Percentiles rank a stretch among this genome's conserved stretches.
Evolutionary conservation across 2,888 invertebrate species (phyloP).

Genomic region (Hypena proboscidalis): DNA sequence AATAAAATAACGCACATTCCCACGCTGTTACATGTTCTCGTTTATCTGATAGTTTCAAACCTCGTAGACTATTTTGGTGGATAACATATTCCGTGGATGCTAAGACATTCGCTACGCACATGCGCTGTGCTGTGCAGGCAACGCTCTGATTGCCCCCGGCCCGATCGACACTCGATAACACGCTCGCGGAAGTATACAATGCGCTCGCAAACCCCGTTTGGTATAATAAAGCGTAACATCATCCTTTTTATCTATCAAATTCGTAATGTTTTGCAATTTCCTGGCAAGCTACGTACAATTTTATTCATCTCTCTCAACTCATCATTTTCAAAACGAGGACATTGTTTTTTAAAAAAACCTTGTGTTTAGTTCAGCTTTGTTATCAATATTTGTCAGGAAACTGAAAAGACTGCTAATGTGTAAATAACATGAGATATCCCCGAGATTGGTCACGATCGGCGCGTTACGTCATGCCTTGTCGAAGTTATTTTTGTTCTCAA

Average conservation of each 20-base stretch:
- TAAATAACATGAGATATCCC: slow-evolving; percentile 49
- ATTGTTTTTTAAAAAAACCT: slow-evolving; percentile 26
- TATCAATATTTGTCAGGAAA: slow-evolving; percentile 52
- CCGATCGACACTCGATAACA: slow-evolving; percentile 52
- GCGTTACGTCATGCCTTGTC: slow-evolving; percentile 63
- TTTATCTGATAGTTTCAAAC: slow-evolving; percentile 21
- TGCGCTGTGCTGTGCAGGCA: slow-evolving; percentile 47
- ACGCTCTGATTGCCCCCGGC: slow-evolving; percentile 58
- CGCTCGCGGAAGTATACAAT: slow-evolving; percentile 51
- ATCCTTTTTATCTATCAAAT: slow-evolving; percentile 41
- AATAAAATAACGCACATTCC: slow-evolving; percentile 25
- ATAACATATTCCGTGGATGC: slow-evolving; percentile 27
- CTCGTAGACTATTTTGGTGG: slow-evolving; percentile 32
- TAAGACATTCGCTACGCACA: slow-evolving; percentile 49
- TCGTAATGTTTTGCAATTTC: slow-evolving; percentile 39
- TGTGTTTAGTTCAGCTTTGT: slow-evolving; percentile 21
- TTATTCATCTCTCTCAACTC: slow-evolving; percentile 14
- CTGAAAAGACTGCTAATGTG: slow-evolving; percentile 44
- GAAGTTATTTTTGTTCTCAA: slow-evolving; percentile 59
- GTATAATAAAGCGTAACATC: slow-evolving; percentile 40
- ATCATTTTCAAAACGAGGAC: not conserved
- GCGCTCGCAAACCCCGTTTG: slow-evolving; percentile 32
- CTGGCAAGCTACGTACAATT: slow-evolving; percentile 28
- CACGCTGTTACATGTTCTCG: slow-evolving; percentile 28
- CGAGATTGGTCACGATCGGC: slow-evolving; percentile 53